Percentiles rank a stretch among this genome's conserved stretches.
Conservation (phyloP, 1,140 invertebrate species). For the Batillaria attramentaria region DNA sequence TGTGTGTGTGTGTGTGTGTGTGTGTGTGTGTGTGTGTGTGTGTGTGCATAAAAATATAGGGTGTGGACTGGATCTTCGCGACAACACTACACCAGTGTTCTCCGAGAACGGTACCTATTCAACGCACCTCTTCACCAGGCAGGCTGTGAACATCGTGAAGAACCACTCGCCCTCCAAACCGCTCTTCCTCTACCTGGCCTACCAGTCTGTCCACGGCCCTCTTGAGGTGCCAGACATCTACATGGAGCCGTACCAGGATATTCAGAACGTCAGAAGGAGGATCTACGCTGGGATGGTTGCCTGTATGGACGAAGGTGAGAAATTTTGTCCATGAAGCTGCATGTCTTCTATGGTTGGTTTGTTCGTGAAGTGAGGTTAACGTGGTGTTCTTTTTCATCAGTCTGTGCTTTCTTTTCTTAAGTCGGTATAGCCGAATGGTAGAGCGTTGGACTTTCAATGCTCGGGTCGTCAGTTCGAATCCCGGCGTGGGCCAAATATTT, state of each 20-base stretch:
- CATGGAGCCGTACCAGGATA: constrained; percentile 60
- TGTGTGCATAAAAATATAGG: no score
- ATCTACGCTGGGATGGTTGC: constrained; percentile 26
- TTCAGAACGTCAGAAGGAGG: constrained; percentile 54
- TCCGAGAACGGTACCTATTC: constrained; percentile 53
- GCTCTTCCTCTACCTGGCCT: constrained; percentile 65
- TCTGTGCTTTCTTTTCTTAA: no score
- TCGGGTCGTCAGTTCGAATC: no score
- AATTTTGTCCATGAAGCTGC: no score
- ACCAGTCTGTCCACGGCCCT: constrained; percentile 63
- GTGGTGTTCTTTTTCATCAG: no score
- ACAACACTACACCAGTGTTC: constrained; percentile 36
- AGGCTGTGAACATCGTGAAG: constrained; percentile 50
- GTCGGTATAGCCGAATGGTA: no score
- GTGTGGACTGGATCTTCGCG: constrained; percentile 52
- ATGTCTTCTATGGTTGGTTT: no score
- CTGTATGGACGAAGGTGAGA: no score
- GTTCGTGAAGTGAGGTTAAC: no score
- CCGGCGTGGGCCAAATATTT: no score
- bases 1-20: not conserved
- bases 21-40: not conserved
- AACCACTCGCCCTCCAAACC: constrained; percentile 57
- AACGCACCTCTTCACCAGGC: constrained; percentile 53
- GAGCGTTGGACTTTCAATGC: no score
- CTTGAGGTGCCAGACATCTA: constrained; percentile 61